Conservation (phyloP, 2,888 invertebrate species). For the Hymenopus coronatus region DNA sequence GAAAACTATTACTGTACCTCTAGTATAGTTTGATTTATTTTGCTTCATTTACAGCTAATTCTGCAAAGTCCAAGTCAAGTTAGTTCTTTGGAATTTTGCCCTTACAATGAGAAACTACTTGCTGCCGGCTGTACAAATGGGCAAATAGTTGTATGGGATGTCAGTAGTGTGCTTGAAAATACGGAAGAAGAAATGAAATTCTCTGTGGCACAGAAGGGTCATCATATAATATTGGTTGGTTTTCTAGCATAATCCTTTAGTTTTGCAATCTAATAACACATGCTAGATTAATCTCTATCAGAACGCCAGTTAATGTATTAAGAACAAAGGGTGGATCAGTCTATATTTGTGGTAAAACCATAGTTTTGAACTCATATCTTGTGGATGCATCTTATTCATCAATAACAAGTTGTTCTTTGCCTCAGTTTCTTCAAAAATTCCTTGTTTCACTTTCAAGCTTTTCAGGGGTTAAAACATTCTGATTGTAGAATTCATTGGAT, state of each 20-base stretch:
- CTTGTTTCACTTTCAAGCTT: no score
- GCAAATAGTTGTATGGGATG: conserved; percentile 62
- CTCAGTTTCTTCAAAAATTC: no score
- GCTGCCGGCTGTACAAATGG: conserved; percentile 72
- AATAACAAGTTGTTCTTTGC: no score
- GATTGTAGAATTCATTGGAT: no score
- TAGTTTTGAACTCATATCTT: no score
- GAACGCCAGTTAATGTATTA: no score
- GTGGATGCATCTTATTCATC: no score
- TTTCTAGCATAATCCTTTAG: background rate
- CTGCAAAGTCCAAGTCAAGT: conserved; percentile 67
- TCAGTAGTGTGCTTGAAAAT: conserved; percentile 60
- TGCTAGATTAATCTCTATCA: no score
- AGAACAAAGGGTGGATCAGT: no score
- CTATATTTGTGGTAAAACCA: no score
- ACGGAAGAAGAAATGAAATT: conserved; percentile 40
- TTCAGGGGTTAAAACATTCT: no score
- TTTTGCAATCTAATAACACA: background rate
- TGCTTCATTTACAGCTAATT: conserved; percentile 40
- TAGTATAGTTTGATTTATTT: background rate
- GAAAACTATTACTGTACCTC: background rate
- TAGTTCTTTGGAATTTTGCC: conserved; percentile 64
- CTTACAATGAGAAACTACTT: conserved; percentile 64
- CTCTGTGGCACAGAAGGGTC: background rate
- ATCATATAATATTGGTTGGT: background rate